These are phyloP conservation scores for Flexamia atlantica DNA, from an alignment of 2,888 invertebrate genomes.

Conservation along the genomic window DNA sequence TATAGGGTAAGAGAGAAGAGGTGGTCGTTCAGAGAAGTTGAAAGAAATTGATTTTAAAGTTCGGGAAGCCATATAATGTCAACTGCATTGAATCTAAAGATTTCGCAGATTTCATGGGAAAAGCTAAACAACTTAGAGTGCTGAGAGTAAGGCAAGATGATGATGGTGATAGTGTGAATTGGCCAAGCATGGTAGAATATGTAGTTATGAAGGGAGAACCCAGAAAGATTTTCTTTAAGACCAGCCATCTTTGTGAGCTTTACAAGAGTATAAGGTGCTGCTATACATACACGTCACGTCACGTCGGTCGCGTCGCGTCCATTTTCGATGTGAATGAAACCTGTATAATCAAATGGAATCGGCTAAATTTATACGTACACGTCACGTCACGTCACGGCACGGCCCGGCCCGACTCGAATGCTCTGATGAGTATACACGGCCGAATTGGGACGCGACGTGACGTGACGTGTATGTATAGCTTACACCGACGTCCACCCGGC, in stretches of 20 bases:
- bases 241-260: background rate
- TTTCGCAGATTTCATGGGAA: constrained; percentile 30
- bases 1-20: constrained; percentile 35
- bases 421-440: too few species aligned
- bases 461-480: too few species aligned
- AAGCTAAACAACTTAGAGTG: constrained; percentile 26
- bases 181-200: constrained; percentile 50
- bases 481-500: too few species aligned
- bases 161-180: constrained; percentile 33
- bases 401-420: too few species aligned
- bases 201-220: constrained; percentile 32
- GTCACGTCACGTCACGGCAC: too few species aligned
- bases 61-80: constrained; percentile 38
- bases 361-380: too few species aligned
- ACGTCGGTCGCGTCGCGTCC: too few species aligned
- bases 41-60: constrained; percentile 38
- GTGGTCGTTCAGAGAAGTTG: constrained; percentile 38
- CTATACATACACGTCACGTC: too few species aligned
- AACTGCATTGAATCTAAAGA: constrained; percentile 17
- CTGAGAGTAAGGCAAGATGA: constrained; percentile 43
- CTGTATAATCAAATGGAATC: too few species aligned
- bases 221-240: constrained; percentile 27
- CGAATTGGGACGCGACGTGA: too few species aligned
- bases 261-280: too few species aligned
- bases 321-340: too few species aligned